Base-by-base conservation (phyloP, 1,140 invertebrate species). In the Ostrea edulis region DNA sequence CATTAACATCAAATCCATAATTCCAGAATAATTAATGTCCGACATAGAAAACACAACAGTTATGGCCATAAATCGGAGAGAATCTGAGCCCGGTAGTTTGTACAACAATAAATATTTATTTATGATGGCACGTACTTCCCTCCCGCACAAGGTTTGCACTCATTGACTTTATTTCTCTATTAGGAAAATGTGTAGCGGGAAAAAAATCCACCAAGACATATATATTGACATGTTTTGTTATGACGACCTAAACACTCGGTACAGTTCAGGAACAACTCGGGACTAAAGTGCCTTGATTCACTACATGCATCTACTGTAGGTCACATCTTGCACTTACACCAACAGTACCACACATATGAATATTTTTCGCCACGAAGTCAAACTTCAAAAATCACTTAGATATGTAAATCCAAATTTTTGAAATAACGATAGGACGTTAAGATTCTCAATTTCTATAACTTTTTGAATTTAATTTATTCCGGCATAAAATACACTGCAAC, bases 31-130 rank as follows among this genome's bases (percentile, higher is more conserved):
- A 77, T 77, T 77, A 77, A 77, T 77, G 68, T 35, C 29, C 25
- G 68, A 77, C 68, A 77, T 11, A 77, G 68, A 77, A 77, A 77
- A 77, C 9, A 35, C 25, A 77, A 77, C 68, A 77, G 68, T 77
- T 77, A 77, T 77, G 68, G 68, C 68, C 68, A 77, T 77, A 77
- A 77, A 12, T 12, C 25, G 68, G 68, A 77, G 68, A 77, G 29
- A 25, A 35, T 2, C 68, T 29, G 25, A 25, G 68, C 5, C 25
- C 68, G 29, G 22, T 77, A 25, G 29, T 77, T 77, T 77, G 68
- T 77, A 35, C 25, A 25, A 77, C 68, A 77, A 77, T 77, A 77
- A 77, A 77, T 77, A 77, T 35, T 29, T 77, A 77, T 77, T 77
- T 77, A 77, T 77, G 68, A 35, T 77, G 29, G 25, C 68, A 35